Evolutionary conservation across 2,888 invertebrate species (phyloP), one percentile per base, ranked within the genome.

Genomic region (Amitus sp.): DNA sequence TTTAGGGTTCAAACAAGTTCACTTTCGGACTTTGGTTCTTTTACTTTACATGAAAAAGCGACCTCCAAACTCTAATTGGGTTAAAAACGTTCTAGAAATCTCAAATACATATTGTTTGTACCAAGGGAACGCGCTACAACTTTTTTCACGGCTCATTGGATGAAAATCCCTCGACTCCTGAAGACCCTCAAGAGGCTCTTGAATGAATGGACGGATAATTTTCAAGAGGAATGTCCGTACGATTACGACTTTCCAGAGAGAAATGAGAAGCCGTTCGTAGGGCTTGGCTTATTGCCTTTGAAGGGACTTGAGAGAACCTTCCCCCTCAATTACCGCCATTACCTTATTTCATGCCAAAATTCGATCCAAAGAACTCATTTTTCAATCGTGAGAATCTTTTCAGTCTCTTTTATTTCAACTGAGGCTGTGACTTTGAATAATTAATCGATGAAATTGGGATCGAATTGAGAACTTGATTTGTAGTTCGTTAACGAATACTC

Each of bases 131-230:
- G 39, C 47, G 37, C 46, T 43, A 46, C 20, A 57, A 60, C 50
- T 57, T 57, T 53, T 60, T 60, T 50, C 57, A 45, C 27, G 60
- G 49, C 56, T 49, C 53, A 27, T 47, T 48, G 53, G 52, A 51
- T 53, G 60, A 60, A 64, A 64, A 64, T 64, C 60, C 60, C 60
- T 57, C 57, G 57, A 53, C 60, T 53, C 60, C 54, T 64, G 60
- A 64, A 57, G 47, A 54, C 60, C 57, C 64, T 64, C 62, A 43
- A 40, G 54, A 57, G 58, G 55, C 48, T 47, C 57, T 50, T 48
- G 50, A 57, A 64, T 57, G 60, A 60, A 64, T 60, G 50, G 63
- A 62, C 64, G 70, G 67, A 70, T 72, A 70, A 72, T 72, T 70
- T 70, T 62, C 46, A 3, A 40, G 65, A 57, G 55, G 47, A 59